Evolutionary conservation across 2,113 vertebrate species (phyloP).

Genomic region (Sisor rabdophorus): DNA sequence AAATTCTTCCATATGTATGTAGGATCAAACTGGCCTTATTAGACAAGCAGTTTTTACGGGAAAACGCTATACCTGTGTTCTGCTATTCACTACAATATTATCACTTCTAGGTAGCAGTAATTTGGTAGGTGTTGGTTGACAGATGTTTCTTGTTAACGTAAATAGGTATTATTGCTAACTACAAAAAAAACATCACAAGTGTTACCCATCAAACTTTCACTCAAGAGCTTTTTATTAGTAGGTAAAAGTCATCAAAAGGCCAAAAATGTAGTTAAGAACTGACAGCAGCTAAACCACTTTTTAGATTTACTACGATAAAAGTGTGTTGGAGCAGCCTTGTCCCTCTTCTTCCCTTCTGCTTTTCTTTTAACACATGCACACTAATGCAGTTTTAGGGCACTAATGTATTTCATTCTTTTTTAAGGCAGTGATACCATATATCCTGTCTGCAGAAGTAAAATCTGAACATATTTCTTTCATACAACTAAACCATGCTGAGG

Average conservation of each 20-base stretch:
- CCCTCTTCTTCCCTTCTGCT: not conserved
- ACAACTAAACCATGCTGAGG: not conserved
- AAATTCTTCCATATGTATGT: not conserved
- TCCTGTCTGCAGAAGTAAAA: constrained; percentile 9
- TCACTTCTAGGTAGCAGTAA: not conserved
- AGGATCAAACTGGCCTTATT: constrained; percentile 1
- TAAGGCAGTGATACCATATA: constrained; percentile 10
- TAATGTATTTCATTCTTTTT: constrained; percentile 18
- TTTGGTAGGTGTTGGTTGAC: not conserved
- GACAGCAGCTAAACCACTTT: not conserved
- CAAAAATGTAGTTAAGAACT: not conserved
- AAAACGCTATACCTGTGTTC: not conserved
- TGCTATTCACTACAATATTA: not conserved
- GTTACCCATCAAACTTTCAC: constrained; percentile 10
- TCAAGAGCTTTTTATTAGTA: constrained; percentile 1
- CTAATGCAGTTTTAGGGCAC: constrained; percentile 31
- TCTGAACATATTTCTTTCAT: constrained; percentile 1
- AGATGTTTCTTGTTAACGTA: constrained; percentile 1
- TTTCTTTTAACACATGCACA: constrained; percentile 29
- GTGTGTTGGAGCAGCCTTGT: not conserved
- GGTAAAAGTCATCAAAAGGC: not conserved
- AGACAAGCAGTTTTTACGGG: not conserved
- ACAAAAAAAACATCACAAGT: not conserved
- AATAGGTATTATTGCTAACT: not conserved
- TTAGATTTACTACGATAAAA: not conserved